phyloP scores from a whole-genome alignment of 1,140 invertebrate species.

The Drosophila mauritiana region DNA sequence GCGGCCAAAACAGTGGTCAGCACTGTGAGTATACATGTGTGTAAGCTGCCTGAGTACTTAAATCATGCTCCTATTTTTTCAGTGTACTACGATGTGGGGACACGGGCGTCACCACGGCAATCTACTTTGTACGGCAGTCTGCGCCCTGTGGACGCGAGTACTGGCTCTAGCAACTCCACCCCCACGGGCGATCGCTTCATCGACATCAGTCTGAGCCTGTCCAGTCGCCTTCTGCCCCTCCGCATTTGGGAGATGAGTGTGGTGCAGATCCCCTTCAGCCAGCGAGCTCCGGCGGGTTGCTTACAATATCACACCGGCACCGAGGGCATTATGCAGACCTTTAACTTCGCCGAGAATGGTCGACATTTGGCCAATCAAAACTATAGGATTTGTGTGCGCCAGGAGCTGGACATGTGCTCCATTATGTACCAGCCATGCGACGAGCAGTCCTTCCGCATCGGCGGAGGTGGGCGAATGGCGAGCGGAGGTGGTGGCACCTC shows the following conservation, averaged over 20 bases:
- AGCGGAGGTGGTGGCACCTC: background rate
- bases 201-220: constrained; percentile 77
- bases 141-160: constrained; percentile 43
- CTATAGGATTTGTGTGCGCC: constrained; percentile 91
- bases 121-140: constrained; percentile 70
- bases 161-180: constrained; percentile 11
- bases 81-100: constrained; percentile 90
- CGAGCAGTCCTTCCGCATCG: constrained; percentile 91
- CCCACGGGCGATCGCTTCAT: constrained; percentile 50
- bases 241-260: constrained; percentile 91
- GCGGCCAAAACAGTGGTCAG: constrained; percentile 93
- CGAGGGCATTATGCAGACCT: constrained; percentile 87
- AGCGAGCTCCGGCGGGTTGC: constrained; percentile 90
- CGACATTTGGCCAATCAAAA: constrained; percentile 91
- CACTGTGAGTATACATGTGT: constrained; percentile 88
- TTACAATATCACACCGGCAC: constrained; percentile 88
- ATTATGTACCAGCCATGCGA: constrained; percentile 91
- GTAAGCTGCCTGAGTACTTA: background rate
- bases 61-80: constrained; percentile 33
- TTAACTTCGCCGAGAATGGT: constrained; percentile 92
- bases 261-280: constrained; percentile 89
- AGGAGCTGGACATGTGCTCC: constrained; percentile 89
- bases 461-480: constrained; percentile 67
- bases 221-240: constrained; percentile 86
- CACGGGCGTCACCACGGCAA: constrained; percentile 59